Evolutionary conservation across 37 sponge, comb jelly and placozoan genomes (phyloP).

Genomic region (Lycopodina hypogea): DNA sequence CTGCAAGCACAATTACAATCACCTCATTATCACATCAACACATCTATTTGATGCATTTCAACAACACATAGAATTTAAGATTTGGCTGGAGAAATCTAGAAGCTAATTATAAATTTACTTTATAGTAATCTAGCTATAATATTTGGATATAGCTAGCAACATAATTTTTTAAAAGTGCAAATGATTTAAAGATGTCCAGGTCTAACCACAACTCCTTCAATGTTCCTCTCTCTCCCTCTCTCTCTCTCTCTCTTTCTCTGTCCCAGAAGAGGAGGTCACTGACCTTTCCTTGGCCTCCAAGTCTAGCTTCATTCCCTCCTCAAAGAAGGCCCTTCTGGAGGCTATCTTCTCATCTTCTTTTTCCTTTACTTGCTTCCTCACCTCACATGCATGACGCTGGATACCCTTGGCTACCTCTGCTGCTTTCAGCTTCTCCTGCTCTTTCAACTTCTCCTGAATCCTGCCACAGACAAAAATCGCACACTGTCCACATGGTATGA

Average conservation of each 20-base stretch:
- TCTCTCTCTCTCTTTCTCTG: no score
- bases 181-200: no score
- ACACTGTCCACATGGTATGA: background rate
- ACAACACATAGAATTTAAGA: background rate
- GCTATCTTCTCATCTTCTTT: conserved; percentile 76
- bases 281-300: conserved; percentile 95
- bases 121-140: no score
- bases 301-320: conserved; percentile 94
- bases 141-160: no score
- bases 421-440: conserved; percentile 59
- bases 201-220: no score
- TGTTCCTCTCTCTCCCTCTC: no score
- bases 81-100: background rate
- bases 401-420: conserved; percentile 1
- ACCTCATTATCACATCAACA: no score
- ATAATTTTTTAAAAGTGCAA: no score
- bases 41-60: background rate
- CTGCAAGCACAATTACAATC: conserved; percentile 33
- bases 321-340: conserved; percentile 85
- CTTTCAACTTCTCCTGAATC: conserved; percentile 71
- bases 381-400: conserved; percentile 69
- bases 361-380: conserved; percentile 85
- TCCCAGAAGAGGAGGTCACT: no score
- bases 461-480: conserved; percentile 15
- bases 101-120: no score